phyloP scores from a whole-genome alignment of 23 tunicate species.

The Styela plicata region DNA sequence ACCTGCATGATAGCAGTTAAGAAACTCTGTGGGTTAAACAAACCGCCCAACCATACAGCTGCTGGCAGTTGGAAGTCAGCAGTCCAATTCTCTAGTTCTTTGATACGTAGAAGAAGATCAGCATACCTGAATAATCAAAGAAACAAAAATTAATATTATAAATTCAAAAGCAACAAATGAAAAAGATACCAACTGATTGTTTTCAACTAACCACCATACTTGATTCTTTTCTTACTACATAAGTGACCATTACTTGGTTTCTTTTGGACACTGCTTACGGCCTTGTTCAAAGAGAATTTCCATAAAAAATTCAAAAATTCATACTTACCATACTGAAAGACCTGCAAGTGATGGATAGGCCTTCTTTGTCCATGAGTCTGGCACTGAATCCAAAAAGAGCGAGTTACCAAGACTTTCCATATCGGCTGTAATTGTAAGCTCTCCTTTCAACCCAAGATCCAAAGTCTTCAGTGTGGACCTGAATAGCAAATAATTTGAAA shows the following conservation, averaged over 20 bases:
- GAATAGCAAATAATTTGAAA: neutral
- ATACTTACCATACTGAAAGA: constrained; percentile 70
- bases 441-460: constrained; percentile 97
- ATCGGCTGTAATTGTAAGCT: constrained; percentile 85
- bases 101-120: constrained; percentile 77
- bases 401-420: constrained; percentile 90
- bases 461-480: constrained; percentile 84
- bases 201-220: too few relatives aligned
- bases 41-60: constrained; percentile 97
- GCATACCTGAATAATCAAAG: constrained; percentile 55
- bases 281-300: too few relatives aligned
- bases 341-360: constrained; percentile 97
- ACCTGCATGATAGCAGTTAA: constrained; percentile 99
- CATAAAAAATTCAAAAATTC: too few relatives aligned
- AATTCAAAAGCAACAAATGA: neutral
- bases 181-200: too few relatives aligned
- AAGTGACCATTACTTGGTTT: too few relatives aligned
- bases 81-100: constrained; percentile 89
- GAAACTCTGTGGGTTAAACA: constrained; percentile 97
- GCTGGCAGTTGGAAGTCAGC: constrained; percentile 94
- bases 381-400: constrained; percentile 77
- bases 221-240: neutral
- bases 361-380: constrained; percentile 78
- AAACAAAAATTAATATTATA: neutral
- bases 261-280: too few relatives aligned